Base-by-base conservation (phyloP, 2,113 vertebrate species). In the Sebastes schlegelii region DNA sequence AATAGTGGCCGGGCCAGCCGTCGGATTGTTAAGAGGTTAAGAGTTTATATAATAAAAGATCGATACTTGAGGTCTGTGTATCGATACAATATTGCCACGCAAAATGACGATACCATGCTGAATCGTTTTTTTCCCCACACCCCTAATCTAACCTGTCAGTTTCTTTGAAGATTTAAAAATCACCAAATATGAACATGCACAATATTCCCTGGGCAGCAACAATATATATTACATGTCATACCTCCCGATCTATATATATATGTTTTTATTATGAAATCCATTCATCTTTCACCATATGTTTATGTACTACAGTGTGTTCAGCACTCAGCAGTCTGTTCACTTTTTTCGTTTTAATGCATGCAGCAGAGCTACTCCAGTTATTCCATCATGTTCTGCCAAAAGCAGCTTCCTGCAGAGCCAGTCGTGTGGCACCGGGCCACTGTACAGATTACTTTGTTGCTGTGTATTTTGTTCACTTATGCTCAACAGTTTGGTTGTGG, bases 321-420 rank as follows among this genome's bases (percentile, higher is more conserved):
- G 43, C 23, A 68, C 3, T 34, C 34, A 34, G 34, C 34, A 34
- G 34, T 34, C 34, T 34, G 34, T 34, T 34, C 34, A 34, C 0
- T 4, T 34, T 34, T 49, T 78, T 19, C 73, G 42, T 84, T 86
- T 77, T 79, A 83, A 86, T 75, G 72, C 60, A 17, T 73, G 70
- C 79, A 89, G 77, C 85, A 87, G 80, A 62, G 77, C 74, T 48
- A n/a, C 77, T 87, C 9, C 13, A 40, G 48, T 76, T 79, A 48
- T 82, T 89, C 83, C 77, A 79, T 74, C 83, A 9, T 2, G 58
- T 55, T 77, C 71, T 77, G 90, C 87, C 87, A 89, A 79, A 66
- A 62, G 58, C 70, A 77, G 83, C 83, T 84, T 89, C 80, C 83
- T 86, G 80, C 42, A 40, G 55, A 60, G 76, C 65, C 72, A 16